Evolutionary conservation across 1,140 invertebrate species (phyloP), one percentile per base, ranked within the genome.

Genomic region (Hyles vespertilio): DNA sequence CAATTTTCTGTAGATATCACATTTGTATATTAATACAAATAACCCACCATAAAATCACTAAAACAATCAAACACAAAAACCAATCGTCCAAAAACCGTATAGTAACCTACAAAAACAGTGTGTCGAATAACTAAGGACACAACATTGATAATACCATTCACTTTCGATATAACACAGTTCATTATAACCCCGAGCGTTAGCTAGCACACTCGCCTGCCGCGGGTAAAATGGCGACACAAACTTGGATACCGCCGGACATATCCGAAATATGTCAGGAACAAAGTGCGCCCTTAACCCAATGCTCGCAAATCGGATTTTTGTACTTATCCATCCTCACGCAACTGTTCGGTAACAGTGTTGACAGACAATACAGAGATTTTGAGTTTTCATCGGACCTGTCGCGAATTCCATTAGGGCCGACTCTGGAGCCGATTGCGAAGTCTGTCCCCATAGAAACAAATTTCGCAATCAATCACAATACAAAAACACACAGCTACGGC

Each of bases 191-290:
- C 12, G 12, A 7, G 5, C 52, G 36, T 54, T 22, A 22, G 36
- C 5, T 22, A 36, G 12, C 12, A 54, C 10, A 54, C 52, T 10
- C 36, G n/a, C n/a, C 22, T 8, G 36, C 8, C 36, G 36, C 36
- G 36, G 5, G 2, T 8, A 8, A 68, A 52, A 82, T 79, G 74
- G 46, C 69, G 2, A 69, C 67, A 4, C 56, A 64, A 8, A 65
- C 10, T 49, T 93, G 91, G 91, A 70, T 87, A 8, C 91, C 92
- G 5, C 89, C 86, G n/a, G 87, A 93, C 64, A 78, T 93, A 51
- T 69, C 87, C 10, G 64, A 81, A 22, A 78, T 91, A 7, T 94
- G 93, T 69, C 59, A 76, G 0, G 79, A 84, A 5, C 74, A 89
- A 4, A 61, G 86, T 3, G 89, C 89, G 0, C 90, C 88, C 10